Base-by-base conservation (phyloP, 2,888 invertebrate genomes). In the Chloroclysta siterata region DNA sequence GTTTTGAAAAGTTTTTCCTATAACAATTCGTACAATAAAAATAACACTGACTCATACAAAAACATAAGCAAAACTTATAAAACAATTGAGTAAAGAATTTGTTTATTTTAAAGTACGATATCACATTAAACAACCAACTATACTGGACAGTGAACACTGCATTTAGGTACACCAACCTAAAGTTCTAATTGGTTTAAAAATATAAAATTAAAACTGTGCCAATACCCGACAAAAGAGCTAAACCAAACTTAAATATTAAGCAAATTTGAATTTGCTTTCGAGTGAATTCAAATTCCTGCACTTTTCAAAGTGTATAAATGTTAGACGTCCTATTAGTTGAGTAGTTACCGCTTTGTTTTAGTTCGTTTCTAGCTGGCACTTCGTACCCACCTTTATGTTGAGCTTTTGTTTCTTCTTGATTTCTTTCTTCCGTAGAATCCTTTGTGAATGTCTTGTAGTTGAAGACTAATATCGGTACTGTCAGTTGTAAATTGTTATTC, bases 361-460 rank as follows among this genome's bases (percentile, higher is more conserved):
- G 84, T 90, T 87, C 65, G 72, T 88, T 92, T 84, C 81, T 92
- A 93, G 93, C 87, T 89, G 87, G 93, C 93, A 93, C 93, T 90
- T 88, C 78, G 85, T 85, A 87, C 83, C 82, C 92, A 93, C 92
- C 80, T 84, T 89, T 92, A 74, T 80, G 85, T 91, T 89, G 71
- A 71, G 84, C 85, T 83, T 85, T 76, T 60, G 68, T 85, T 88
- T 85, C 80, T 83, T 75, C 85, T 80, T 77, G 46, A 65, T 81
- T 84, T 76, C 76, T 86, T 86, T 84, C 80, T 87, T 87, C 86
- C 80, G 87, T 91, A 92, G 89, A 80, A 53, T 84, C 84, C 88
- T 87, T 70, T 82, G 84, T 87, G 81, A 62, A 66, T 68, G 69
- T 72, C 60, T 68, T 56, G 56, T 59, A 60, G 53, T 59, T 57